A percentile compares a stretch with the other conserved stretches of the same genome.
Evolutionary conservation across 1,140 invertebrate genomes (phyloP).

Genomic region (Panagrolaimus sp.): DNA sequence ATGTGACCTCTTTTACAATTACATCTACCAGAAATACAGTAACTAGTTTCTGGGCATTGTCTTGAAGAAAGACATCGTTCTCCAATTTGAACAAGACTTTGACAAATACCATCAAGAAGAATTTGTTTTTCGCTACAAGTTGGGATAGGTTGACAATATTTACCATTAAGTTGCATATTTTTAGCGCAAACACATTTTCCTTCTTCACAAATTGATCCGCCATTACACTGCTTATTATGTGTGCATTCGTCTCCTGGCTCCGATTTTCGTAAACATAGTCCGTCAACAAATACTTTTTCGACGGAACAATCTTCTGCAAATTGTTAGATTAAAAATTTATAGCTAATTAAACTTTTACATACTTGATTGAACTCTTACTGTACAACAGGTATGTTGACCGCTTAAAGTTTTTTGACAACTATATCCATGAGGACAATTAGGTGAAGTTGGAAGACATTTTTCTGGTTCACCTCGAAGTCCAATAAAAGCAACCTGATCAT

Average conservation of each 20-base stretch:
- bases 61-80: conserved; percentile 43
- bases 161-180: conserved; percentile 37
- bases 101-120: conserved; percentile 32
- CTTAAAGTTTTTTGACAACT: conserved; percentile 51
- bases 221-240: conserved; percentile 49
- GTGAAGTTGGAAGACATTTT: conserved; percentile 54
- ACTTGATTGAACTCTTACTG: conserved; percentile 32
- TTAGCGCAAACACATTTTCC: conserved; percentile 48
- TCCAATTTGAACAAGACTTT: conserved; percentile 35
- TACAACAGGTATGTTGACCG: conserved; percentile 55
- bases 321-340: not conserved
- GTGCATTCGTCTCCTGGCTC: conserved; percentile 48
- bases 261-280: conserved; percentile 50
- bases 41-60: conserved; percentile 53
- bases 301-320: conserved; percentile 36
- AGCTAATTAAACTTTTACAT: conserved; percentile 10
- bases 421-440: conserved; percentile 53
- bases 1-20: conserved; percentile 44
- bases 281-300: conserved; percentile 56
- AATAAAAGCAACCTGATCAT: conserved; percentile 57
- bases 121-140: not conserved
- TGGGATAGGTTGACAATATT: conserved; percentile 42
- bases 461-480: conserved; percentile 58
- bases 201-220: conserved; percentile 47
- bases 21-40: conserved; percentile 42